Evolutionary conservation across 2,113 vertebrate genomes (phyloP).

Genomic region (Dipodomys merriami): DNA sequence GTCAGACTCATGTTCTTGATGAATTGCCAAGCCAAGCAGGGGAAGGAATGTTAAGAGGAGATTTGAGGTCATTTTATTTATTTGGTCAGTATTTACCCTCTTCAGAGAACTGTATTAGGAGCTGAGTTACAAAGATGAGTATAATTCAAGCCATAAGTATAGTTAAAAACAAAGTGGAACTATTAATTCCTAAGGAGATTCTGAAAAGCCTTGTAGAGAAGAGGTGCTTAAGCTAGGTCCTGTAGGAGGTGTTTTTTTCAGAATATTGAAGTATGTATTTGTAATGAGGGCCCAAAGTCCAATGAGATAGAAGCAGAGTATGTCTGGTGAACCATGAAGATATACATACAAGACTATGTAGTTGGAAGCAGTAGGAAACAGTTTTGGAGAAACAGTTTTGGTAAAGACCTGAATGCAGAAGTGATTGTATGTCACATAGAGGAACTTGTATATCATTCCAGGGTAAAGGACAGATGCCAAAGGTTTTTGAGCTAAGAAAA

Average conservation of each 20-base stretch:
- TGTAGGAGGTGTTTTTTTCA: not conserved
- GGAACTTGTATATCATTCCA: conserved; percentile 27
- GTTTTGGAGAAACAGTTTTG: conserved; percentile 25
- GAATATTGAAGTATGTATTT: not conserved
- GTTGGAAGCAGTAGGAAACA: conserved; percentile 11
- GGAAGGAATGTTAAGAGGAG: conserved; percentile 26
- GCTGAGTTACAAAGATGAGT: conserved; percentile 34
- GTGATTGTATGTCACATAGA: not conserved
- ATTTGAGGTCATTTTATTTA: conserved; percentile 15
- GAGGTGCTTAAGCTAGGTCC: not conserved
- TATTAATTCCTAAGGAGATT: not conserved
- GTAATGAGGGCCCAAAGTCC: not conserved
- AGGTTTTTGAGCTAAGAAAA: conserved; percentile 21
- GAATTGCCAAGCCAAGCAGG: not conserved
- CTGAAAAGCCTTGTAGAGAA: conserved; percentile 16
- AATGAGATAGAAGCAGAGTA: not conserved
- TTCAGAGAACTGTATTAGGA: conserved; percentile 14
- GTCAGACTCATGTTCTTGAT: not conserved
- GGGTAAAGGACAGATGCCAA: not conserved
- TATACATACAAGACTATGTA: not conserved
- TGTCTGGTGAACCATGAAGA: not conserved
- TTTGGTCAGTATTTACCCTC: conserved; percentile 20
- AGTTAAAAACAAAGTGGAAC: not conserved
- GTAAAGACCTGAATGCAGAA: conserved; percentile 5
- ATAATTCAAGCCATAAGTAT: not conserved